Conservation (phyloP, 2,888 invertebrate species). For the Drosophila mimetica region DNA sequence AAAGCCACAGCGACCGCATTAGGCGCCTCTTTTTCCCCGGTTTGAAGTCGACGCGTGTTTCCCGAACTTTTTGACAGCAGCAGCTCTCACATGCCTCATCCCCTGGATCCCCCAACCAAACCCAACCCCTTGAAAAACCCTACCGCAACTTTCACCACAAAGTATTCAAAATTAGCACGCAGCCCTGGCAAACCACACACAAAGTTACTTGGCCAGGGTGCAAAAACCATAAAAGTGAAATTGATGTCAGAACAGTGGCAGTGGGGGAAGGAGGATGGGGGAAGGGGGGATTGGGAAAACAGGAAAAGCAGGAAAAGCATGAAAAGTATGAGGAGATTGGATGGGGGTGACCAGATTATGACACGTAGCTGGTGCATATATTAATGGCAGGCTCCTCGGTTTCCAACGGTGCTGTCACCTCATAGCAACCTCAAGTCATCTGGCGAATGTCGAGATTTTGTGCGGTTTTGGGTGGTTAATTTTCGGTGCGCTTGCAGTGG, state of each 20-base stretch:
- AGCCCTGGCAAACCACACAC: slow-evolving; percentile 41
- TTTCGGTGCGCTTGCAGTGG: not conserved
- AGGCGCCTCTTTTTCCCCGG: slow-evolving; percentile 15
- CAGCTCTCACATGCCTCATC: slow-evolving; percentile 15
- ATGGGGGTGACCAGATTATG: slow-evolving; percentile 21
- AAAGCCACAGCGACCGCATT: slow-evolving; percentile 18
- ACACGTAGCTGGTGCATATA: slow-evolving; percentile 42
- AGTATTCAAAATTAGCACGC: slow-evolving; percentile 60
- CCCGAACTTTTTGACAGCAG: slow-evolving; percentile 43
- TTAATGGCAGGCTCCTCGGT: slow-evolving; percentile 28
- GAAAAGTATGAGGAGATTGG: not conserved
- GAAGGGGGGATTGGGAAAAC: not conserved
- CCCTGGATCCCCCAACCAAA: not conserved
- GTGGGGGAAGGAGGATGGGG: not conserved
- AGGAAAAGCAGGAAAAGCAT: not conserved
- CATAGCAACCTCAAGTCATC: slow-evolving; percentile 38
- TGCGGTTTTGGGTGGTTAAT: slow-evolving; percentile 20
- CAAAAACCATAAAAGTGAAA: slow-evolving; percentile 52
- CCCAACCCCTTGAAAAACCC: not conserved
- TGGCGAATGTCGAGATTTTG: slow-evolving; percentile 36
- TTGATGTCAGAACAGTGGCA: slow-evolving; percentile 32
- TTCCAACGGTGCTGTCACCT: slow-evolving; percentile 22
- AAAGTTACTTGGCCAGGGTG: slow-evolving; percentile 33
- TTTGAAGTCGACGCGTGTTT: slow-evolving; percentile 34
- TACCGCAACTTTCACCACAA: slow-evolving; percentile 46